Conservation (phyloP, 2,888 invertebrate genomes). For the Trachelus stipa region DNA sequence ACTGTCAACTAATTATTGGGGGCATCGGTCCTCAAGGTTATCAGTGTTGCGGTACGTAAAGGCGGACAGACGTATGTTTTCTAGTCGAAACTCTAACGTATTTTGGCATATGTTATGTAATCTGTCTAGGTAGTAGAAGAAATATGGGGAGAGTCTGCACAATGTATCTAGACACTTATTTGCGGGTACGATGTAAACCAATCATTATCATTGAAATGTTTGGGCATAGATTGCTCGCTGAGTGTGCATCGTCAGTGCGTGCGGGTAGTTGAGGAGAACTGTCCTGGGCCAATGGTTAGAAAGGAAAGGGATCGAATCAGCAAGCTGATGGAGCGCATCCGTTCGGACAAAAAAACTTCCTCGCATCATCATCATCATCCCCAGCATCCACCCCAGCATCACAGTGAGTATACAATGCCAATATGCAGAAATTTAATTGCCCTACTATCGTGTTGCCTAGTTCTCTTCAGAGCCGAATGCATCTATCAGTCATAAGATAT, state of each 20-base stretch:
- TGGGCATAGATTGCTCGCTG: constrained; percentile 82
- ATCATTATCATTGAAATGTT: constrained; percentile 13
- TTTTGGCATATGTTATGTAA: background rate
- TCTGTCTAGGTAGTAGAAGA: background rate
- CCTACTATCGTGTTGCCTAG: background rate
- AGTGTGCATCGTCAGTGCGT: constrained; percentile 89
- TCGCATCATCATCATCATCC: constrained; percentile 60
- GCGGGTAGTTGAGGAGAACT: constrained; percentile 82
- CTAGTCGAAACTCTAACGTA: background rate
- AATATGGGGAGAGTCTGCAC: background rate
- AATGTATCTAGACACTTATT: constrained; percentile 7
- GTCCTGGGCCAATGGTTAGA: constrained; percentile 77
- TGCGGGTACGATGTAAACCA: constrained; percentile 8
- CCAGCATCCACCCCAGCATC: constrained; percentile 53
- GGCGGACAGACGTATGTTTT: background rate
- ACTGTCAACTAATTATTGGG: constrained; percentile 92
- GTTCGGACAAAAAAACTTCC: constrained; percentile 68
- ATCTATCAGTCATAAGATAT: background rate
- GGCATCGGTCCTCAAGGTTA: constrained; percentile 98
- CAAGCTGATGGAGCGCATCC: constrained; percentile 77
- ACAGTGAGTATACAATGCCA: constrained; percentile 39
- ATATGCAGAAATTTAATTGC: background rate
- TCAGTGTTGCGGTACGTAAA: constrained; percentile 85
- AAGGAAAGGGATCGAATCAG: constrained; percentile 79
- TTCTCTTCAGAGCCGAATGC: background rate